Percentiles rank a stretch among this genome's conserved stretches.
These are phyloP conservation scores for Neria commutata DNA, from an alignment of 2,888 invertebrate genomes.

Conservation along the genomic window DNA sequence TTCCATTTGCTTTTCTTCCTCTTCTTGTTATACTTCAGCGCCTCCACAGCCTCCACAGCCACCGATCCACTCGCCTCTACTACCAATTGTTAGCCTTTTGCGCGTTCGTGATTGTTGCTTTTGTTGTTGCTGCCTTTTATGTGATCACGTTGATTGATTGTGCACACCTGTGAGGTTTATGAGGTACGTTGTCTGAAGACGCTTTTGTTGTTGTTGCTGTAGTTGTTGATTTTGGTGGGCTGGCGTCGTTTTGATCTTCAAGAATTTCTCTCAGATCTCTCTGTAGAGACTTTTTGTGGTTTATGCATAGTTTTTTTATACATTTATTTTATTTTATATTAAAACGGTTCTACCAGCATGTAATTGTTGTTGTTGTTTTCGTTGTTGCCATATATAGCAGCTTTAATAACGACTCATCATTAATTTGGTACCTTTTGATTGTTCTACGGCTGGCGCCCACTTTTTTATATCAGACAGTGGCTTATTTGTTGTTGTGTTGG, in stretches of 20 bases:
- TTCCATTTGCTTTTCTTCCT: not conserved
- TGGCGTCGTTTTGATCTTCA: slow-evolving; percentile 33
- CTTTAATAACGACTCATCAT: too few species aligned
- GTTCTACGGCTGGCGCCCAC: too few species aligned
- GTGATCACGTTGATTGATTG: slow-evolving; percentile 52
- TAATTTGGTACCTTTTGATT: too few species aligned
- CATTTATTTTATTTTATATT: too few species aligned
- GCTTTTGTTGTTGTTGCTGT: not conserved
- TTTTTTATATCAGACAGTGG: too few species aligned
- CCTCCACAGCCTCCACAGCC: too few species aligned
- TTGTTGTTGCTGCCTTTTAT: slow-evolving; percentile 46
- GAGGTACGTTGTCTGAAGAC: not conserved
- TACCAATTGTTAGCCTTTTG: slow-evolving; percentile 43
- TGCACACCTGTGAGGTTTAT: slow-evolving; percentile 44
- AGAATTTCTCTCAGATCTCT: slow-evolving; percentile 2
- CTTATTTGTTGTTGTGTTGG: too few species aligned
- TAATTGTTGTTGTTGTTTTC: too few species aligned
- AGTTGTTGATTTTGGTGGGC: slow-evolving; percentile 23
- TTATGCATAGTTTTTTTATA: too few species aligned
- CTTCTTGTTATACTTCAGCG: not conserved
- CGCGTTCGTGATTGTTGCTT: slow-evolving; percentile 43
- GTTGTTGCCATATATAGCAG: too few species aligned
- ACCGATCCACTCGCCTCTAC: too few species aligned
- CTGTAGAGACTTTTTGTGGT: not conserved
- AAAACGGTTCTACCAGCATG: too few species aligned